Percentiles rank a stretch among this genome's conserved stretches.
Evolutionary conservation across 1,140 invertebrate species (phyloP).

Genomic region (Solenopsis fugax): DNA sequence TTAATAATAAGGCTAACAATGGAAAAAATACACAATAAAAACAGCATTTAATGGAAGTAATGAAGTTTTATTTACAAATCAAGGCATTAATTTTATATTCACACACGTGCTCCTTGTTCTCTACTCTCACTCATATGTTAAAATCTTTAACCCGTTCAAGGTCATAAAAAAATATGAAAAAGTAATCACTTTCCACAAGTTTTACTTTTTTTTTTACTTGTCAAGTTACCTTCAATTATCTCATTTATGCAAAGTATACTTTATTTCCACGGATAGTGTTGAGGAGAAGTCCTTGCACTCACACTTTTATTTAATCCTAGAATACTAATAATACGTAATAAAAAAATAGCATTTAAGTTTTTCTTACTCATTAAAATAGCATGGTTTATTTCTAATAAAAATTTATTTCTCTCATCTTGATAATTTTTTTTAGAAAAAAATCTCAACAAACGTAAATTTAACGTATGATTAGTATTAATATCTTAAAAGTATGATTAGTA

Average conservation of each 20-base stretch:
- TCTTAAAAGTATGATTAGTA: slow-evolving; percentile 57
- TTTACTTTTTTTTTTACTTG: slow-evolving; percentile 9
- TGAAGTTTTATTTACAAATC: slow-evolving; percentile 85
- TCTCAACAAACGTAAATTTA: slow-evolving; percentile 34
- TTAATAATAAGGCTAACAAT: neutral
- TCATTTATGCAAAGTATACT: slow-evolving; percentile 17
- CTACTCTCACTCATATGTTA: slow-evolving; percentile 35
- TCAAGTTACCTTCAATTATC: slow-evolving; percentile 13
- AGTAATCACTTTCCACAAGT: slow-evolving; percentile 1
- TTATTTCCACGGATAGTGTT: neutral
- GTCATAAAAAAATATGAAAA: slow-evolving; percentile 32
- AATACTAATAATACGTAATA: slow-evolving; percentile 49
- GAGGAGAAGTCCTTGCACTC: neutral
- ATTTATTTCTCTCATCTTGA: slow-evolving; percentile 32
- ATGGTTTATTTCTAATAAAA: slow-evolving; percentile 32
- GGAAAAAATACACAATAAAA: slow-evolving; percentile 35
- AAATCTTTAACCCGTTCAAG: slow-evolving; percentile 15
- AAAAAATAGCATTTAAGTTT: slow-evolving; percentile 36
- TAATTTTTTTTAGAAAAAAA: slow-evolving; percentile 24
- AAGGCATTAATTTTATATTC: slow-evolving; percentile 83
- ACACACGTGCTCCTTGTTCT: slow-evolving; percentile 72
- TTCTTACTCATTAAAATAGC: slow-evolving; percentile 38
- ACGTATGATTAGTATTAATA: slow-evolving; percentile 33
- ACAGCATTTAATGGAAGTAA: slow-evolving; percentile 82
- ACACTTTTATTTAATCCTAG: slow-evolving; percentile 40